Conservation (phyloP, 1,140 invertebrate genomes). For the Polypedilum vanderplanki region DNA sequence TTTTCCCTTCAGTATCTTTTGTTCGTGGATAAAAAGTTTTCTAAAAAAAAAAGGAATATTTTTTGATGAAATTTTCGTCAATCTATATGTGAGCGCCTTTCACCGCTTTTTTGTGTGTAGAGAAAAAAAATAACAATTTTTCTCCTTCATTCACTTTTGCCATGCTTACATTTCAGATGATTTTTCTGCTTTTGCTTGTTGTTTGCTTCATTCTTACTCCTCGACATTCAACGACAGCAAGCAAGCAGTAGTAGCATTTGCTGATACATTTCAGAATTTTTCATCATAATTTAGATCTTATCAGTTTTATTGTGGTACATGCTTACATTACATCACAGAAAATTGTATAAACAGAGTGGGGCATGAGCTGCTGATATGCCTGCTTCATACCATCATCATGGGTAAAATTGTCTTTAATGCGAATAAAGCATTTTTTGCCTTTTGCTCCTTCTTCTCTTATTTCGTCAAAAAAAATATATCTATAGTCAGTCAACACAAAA, state of each 20-base stretch:
- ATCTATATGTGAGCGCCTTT: background rate
- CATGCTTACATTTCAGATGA: background rate
- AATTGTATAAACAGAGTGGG: constrained; percentile 18
- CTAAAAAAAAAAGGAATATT: background rate
- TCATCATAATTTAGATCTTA: constrained; percentile 27
- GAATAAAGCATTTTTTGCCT: constrained; percentile 7
- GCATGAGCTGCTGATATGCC: background rate
- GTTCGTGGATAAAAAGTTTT: background rate
- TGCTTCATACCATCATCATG: constrained; percentile 4
- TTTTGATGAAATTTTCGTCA: constrained; percentile 18
- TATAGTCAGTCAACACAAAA: background rate
- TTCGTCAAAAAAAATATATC: background rate
- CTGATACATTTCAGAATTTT: constrained; percentile 19
- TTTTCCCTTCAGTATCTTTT: background rate
- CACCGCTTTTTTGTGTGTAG: background rate
- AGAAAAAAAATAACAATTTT: background rate
- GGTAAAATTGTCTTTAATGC: constrained; percentile 18
- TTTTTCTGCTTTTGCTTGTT: background rate
- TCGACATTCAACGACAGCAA: too few relatives aligned
- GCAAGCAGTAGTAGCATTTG: background rate
- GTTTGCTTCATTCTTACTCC: too few relatives aligned
- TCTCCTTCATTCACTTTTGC: background rate
- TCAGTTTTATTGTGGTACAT: constrained; percentile 29
- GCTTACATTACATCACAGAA: constrained; percentile 27
- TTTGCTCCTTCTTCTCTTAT: too few relatives aligned